Conservation (phyloP, 2,113 vertebrate genomes). For the Pterocles burchelli region DNA sequence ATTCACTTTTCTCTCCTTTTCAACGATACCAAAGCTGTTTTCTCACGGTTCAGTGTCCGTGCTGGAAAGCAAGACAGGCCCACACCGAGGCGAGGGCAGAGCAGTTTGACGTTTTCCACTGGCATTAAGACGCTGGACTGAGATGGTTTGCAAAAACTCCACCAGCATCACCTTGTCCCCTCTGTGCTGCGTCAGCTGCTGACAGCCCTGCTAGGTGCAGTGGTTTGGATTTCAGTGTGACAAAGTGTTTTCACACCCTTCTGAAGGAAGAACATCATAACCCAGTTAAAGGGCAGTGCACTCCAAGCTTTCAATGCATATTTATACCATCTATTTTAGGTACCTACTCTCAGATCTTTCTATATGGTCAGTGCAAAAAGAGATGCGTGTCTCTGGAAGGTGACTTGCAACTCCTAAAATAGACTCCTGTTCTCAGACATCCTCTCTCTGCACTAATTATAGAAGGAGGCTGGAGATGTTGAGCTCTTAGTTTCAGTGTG, state of each 20-base stretch:
- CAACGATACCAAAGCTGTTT: rapidly evolving
- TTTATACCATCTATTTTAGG: slow-evolving; percentile 43
- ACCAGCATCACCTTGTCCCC: background rate
- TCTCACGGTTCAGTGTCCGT: rapidly evolving
- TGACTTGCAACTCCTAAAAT: slow-evolving; percentile 55
- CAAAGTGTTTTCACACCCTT: slow-evolving; percentile 54
- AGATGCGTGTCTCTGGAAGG: background rate
- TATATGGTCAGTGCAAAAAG: slow-evolving; percentile 33
- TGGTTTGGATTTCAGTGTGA: slow-evolving; percentile 28
- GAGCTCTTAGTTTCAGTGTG: background rate
- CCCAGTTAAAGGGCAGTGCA: slow-evolving; percentile 53
- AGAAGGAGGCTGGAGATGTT: slow-evolving; percentile 22
- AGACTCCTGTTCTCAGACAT: slow-evolving; percentile 35
- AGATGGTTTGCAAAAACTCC: background rate
- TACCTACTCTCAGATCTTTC: slow-evolving; percentile 26
- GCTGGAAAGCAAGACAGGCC: background rate
- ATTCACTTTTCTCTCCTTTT: background rate
- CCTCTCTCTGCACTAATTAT: slow-evolving; percentile 41
- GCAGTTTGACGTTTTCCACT: background rate
- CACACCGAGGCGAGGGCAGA: background rate
- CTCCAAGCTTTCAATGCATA: slow-evolving; percentile 35
- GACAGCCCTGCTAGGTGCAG: slow-evolving; percentile 22
- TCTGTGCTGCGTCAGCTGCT: background rate
- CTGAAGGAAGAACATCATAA: slow-evolving; percentile 42
- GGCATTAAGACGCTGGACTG: background rate